These are phyloP conservation scores for Caenorhabditis imperialis DNA, from an alignment of 2,888 invertebrate species.

Conservation along the genomic window DNA sequence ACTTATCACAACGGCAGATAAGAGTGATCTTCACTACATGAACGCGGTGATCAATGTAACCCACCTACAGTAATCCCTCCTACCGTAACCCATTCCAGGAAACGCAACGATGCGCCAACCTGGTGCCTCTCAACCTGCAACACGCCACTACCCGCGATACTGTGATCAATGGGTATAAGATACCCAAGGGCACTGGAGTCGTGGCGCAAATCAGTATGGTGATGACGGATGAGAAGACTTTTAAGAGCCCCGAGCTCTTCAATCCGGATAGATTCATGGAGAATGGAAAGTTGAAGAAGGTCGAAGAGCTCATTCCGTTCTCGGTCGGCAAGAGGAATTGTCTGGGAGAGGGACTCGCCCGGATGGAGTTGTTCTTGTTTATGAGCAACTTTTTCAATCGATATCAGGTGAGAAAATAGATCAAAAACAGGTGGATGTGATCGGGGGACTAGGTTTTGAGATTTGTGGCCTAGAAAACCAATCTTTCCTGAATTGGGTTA, in stretches of 20 bases:
- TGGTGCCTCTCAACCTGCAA: conserved; percentile 45
- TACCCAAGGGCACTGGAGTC: conserved; percentile 35
- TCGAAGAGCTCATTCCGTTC: conserved; percentile 41
- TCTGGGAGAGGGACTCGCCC: conserved; percentile 49
- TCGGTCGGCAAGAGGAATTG: conserved; percentile 51
- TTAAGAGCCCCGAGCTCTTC: conserved; percentile 47
- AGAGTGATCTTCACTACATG: conserved; percentile 50
- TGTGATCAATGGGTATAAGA: conserved; percentile 24
- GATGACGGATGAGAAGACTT: conserved; percentile 35
- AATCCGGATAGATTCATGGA: conserved; percentile 46
- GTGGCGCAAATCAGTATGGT: conserved; percentile 52
- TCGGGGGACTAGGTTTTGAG: too few species aligned
- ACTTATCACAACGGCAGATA: conserved; percentile 60
- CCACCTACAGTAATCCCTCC: conserved; percentile 2
- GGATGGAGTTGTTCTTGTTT: conserved; percentile 53
- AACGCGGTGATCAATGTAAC: conserved; percentile 62
- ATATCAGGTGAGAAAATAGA: conserved; percentile 28
- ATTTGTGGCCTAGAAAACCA: too few species aligned
- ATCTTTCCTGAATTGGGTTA: too few species aligned
- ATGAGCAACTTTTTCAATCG: conserved; percentile 42
- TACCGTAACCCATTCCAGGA: conserved; percentile 30
- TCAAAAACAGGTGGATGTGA: too few species aligned
- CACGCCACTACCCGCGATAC: conserved; percentile 27
- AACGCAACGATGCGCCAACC: conserved; percentile 50
- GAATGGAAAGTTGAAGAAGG: conserved; percentile 34